Conservation (phyloP, 2,888 invertebrate genomes). For the Leucophora obtusa region DNA sequence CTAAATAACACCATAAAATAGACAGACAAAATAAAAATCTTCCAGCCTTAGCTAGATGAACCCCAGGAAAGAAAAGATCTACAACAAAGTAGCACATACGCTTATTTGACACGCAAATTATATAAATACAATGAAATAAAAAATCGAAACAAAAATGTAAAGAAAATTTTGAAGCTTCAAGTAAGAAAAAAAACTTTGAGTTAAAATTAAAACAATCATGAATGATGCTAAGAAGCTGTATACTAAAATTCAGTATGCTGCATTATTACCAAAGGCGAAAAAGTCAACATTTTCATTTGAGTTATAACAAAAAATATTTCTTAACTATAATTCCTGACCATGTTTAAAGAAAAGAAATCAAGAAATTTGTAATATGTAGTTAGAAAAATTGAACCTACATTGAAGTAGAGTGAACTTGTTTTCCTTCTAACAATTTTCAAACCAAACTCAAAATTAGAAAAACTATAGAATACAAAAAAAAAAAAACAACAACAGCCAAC, state of each 20-base stretch:
- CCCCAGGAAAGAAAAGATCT: not conserved
- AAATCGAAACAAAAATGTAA: not conserved
- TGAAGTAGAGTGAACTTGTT: conserved; percentile 49
- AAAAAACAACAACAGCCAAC: not conserved
- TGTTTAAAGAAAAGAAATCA: not conserved
- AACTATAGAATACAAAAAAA: not conserved
- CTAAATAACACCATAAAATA: conserved; percentile 3
- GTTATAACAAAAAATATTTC: conserved; percentile 1
- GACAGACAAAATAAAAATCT: conserved; percentile 4
- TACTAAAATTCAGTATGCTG: conserved; percentile 14
- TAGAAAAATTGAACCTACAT: conserved; percentile 19
- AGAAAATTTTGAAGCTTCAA: not conserved
- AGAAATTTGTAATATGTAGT: conserved; percentile 15
- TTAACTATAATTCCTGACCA: conserved; percentile 11
- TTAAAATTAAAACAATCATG: conserved; percentile 48
- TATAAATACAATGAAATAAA: conserved; percentile 35
- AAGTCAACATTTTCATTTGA: not conserved
- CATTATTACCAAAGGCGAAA: conserved; percentile 1
- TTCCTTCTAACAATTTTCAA: conserved; percentile 4
- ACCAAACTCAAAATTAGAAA: not conserved
- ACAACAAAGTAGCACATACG: conserved; percentile 64
- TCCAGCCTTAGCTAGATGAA: conserved; percentile 22
- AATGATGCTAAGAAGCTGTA: conserved; percentile 41
- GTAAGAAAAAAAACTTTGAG: not conserved
- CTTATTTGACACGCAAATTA: conserved; percentile 64